Evolutionary conservation across 2,888 invertebrate species (phyloP), one percentile per base, ranked within the genome.

Genomic region (Dicyrtomina minuta): DNA sequence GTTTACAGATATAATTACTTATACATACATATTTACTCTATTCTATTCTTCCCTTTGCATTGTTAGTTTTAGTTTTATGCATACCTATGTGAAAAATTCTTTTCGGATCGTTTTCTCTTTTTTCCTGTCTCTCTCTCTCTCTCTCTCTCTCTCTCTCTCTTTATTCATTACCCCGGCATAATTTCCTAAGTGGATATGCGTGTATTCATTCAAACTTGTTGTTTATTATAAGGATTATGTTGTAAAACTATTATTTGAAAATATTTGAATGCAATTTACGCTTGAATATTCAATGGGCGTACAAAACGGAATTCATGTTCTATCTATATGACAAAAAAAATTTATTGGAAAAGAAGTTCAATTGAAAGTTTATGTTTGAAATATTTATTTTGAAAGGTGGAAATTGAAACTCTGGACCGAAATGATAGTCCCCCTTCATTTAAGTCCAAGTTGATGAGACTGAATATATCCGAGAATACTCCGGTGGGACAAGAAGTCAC

Each of bases 401-500:
- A 75, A 55, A 75, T 78, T 26, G 74, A 75, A 68, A 70, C 77
- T 41, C 82, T 91, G 81, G 96, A 96, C 84, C 91, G 90, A 83
- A 96, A 96, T 82, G 96, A 96, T 85, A 93, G 92, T 80, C 93
- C 95, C n/a, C 96, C 96, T 3, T 87, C 89, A 66, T 93, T 93
- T 85, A 88, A 87, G 78, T 88, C 89, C 74, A 87, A 89, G 43
- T 89, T 89, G 17, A 84, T 89, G 78, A 86, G 87, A 61, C 91
- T 89, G 81, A 85, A 87, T 68, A 89, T 93, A 1, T 92, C 93
- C 1, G 94, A 95, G 81, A 93, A 94, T 81, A 85, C 92, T 71
- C 89, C 91, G 44, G 89, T 90, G 1, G 93, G 92, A 8, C 90
- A 91, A 79, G 83, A 87, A 44, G 89, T 95, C 71, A 89, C 90